Base-by-base conservation (phyloP, 2,888 invertebrate species). In the Sphaeridia pumilis region DNA sequence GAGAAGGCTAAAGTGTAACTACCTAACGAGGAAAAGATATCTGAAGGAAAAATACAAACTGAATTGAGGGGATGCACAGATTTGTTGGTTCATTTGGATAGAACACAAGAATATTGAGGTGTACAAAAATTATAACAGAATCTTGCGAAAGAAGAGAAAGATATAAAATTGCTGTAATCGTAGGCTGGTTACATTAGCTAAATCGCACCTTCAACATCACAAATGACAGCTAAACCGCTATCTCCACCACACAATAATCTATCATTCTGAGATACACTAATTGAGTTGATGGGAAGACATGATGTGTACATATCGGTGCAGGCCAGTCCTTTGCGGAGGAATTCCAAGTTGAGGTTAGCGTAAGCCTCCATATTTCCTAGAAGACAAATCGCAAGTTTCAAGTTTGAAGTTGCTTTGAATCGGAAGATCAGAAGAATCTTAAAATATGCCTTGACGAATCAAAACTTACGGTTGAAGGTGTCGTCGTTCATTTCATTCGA, bases 191-290 rank as follows among this genome's bases (percentile, higher is more conserved):
- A n/a, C n/a, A n/a, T n/a, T n/a, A n/a, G n/a, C n/a, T n/a, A n/a
- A n/a, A n/a, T n/a, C n/a, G n/a, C n/a, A n/a, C 38, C 38, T 12
- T 14, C 10, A 5, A 38, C 12, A 38, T 38, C 38, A 38, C 38
- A 38, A 14, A 38, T 38, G 12, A 38, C 38, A 38, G 38, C 38
- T 17, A 38, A 14, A 26, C 64, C 64, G 49, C 56, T 59, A 48
- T 65, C 65, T 27, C 61, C 61, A 2, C 60, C 65, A 34, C 57
- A 58, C 25, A 65, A 53, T 7, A 65, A 44, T 26, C 63, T 42
- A 49, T 63, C 60, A 47, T 63, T 57, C 20, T 49, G 59, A 2
- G 65, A 65, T n/a, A 65, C 44, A 36, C 47, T 61, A 4, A 65
- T 48, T 0, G 63, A 63, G 49, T 63, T 65, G 1, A 61, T 51